Evolutionary conservation across 2,888 invertebrate genomes (phyloP), one percentile per base, ranked within the genome.

Genomic region (Ctena decussata): DNA sequence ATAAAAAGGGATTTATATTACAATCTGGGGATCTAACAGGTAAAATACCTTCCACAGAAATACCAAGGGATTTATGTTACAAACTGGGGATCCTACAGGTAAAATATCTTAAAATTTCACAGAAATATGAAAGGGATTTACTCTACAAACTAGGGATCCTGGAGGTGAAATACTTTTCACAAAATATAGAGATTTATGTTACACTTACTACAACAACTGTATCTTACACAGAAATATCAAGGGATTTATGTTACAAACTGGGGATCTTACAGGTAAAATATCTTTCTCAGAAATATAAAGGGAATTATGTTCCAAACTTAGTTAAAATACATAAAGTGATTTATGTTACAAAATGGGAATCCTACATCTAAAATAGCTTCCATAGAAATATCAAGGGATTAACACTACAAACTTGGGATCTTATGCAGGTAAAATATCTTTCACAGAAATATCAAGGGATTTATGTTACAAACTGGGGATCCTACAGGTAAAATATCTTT

Each of bases 121-220:
- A 96, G 98, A 82, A 98, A 98, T 93, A 97, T n/a, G 98, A 87
- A 97, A 97, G 96, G 97, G 97, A 27, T 98, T 98, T 93, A 98
- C 98, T 95, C 97, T 97, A 8, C 98, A 98, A 96, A 98, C 97
- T 69, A 97, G 97, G 39, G 98, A 98, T 96, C 98, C 98, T n/a
- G 97, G 97, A 93, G 96, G 96, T 96, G 91, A 46, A 41, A 15
- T n/a, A n/a, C n/a, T n/a, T n/a, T n/a, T n/a, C n/a, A n/a, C n/a
- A n/a, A n/a, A n/a, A n/a, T n/a, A n/a, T n/a, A n/a, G n/a, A n/a
- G n/a, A n/a, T n/a, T n/a, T n/a, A n/a, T n/a, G n/a, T n/a, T n/a
- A n/a, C n/a, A n/a, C n/a, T 95, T 99, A 99, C 95, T 98, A 99
- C 96, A 97, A 97, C 94, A 97, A 97, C 46, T 97, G 97, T 93